phyloP scores from a whole-genome alignment of 2,888 invertebrate species.

The Mystacides longicornis region DNA sequence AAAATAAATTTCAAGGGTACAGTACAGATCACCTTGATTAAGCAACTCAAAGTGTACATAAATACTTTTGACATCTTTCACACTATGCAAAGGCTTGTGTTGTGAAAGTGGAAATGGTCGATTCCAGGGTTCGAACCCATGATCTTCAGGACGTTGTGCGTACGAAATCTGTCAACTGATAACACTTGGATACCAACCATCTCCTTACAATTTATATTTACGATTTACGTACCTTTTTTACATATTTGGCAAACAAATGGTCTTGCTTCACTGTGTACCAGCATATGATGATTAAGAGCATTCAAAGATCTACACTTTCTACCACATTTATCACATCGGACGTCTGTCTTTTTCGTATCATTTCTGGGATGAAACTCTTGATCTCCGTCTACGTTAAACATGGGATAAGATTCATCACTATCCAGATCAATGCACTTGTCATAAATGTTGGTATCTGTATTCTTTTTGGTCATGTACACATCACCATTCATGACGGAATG shows the following conservation, averaged over 20 bases:
- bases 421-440: conserved; percentile 8
- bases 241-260: conserved; percentile 24
- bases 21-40: no score
- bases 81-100: no score
- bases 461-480: conserved; percentile 8
- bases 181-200: no score
- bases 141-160: no score
- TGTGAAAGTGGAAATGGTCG: no score
- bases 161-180: no score
- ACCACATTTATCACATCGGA: conserved; percentile 16
- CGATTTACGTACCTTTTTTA: conserved; percentile 25
- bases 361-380: conserved; percentile 4
- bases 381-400: conserved; percentile 12
- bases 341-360: conserved; percentile 13
- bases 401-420: conserved; percentile 16
- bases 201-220: no score
- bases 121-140: no score
- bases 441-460: conserved; percentile 7
- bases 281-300: conserved; percentile 25
- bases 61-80: no score
- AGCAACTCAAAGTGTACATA: no score
- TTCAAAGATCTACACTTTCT: conserved; percentile 22
- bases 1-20: no score
- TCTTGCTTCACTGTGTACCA: conserved; percentile 24
- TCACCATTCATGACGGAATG: conserved; percentile 16